These are phyloP conservation scores for Drosophila buzzatii DNA, from an alignment of 2,888 invertebrate species.

Conservation along the genomic window DNA sequence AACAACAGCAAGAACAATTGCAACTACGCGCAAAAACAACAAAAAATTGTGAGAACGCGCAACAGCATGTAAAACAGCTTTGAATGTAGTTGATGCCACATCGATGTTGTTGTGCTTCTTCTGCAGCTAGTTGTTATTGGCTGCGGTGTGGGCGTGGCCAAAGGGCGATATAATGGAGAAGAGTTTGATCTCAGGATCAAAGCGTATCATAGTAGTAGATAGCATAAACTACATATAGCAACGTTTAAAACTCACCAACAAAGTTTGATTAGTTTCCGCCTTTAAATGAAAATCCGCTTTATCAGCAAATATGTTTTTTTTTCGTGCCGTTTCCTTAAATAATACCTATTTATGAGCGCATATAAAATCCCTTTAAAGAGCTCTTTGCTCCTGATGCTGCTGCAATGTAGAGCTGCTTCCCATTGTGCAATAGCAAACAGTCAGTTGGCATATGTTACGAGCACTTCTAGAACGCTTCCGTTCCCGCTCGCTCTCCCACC, in stretches of 20 bases:
- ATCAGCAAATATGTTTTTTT: constrained; percentile 4
- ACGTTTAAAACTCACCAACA: background rate
- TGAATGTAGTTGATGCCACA: constrained; percentile 41
- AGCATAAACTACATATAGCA: background rate
- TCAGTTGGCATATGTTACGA: constrained; percentile 59
- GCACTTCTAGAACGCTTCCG: constrained; percentile 21
- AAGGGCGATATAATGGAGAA: background rate
- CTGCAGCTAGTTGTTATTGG: background rate
- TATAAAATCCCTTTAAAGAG: constrained; percentile 35
- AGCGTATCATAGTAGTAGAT: background rate
- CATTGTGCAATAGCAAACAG: constrained; percentile 35
- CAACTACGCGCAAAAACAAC: constrained; percentile 10
- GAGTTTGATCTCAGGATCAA: background rate
- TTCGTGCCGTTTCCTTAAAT: background rate
- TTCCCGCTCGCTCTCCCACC: background rate
- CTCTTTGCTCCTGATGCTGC: constrained; percentile 23
- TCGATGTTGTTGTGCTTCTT: constrained; percentile 26
- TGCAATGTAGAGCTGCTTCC: constrained; percentile 8
- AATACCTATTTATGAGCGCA: constrained; percentile 14
- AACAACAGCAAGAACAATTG: constrained; percentile 41
- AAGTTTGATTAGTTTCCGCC: background rate
- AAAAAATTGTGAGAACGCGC: constrained; percentile 68
- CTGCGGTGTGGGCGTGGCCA: background rate
- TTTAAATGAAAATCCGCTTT: constrained; percentile 20
- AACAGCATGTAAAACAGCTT: constrained; percentile 71